phyloP scores from a whole-genome alignment of 2,888 invertebrate genomes.

The Thysanoteuthis rhombus region DNA sequence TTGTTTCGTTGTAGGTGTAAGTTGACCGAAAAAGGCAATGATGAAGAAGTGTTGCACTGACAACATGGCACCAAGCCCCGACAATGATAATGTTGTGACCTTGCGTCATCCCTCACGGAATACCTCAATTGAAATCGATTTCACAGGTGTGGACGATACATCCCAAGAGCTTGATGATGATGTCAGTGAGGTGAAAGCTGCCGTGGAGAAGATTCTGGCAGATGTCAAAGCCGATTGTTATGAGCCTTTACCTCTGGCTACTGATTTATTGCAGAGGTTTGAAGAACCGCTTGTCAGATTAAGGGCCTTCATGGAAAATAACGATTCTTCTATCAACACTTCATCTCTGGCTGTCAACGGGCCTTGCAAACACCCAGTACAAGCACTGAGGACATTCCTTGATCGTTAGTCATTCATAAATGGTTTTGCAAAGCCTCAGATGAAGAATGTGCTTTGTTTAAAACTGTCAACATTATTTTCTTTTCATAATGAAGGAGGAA shows the following conservation, averaged over 20 bases:
- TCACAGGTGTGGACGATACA: not conserved
- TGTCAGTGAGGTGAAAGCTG: not conserved
- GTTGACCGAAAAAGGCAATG: not conserved
- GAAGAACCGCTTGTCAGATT: not conserved
- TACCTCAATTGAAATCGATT: not conserved
- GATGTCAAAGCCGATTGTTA: not conserved
- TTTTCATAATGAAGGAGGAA: not conserved
- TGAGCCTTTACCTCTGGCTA: not conserved
- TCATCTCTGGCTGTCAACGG: conserved; percentile 13
- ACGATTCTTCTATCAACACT: not conserved
- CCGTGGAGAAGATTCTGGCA: not conserved
- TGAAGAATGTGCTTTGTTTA: not conserved
- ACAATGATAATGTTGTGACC: not conserved
- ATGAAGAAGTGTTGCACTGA: not conserved
- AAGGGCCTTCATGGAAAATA: conserved; percentile 16
- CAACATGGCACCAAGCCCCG: not conserved
- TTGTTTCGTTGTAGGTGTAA: not conserved
- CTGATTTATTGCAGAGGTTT: not conserved
- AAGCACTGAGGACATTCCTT: conserved; percentile 19
- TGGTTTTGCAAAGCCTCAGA: not conserved
- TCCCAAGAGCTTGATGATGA: not conserved
- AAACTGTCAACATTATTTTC: not conserved
- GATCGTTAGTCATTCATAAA: conserved; percentile 1
- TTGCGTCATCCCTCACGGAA: not conserved
- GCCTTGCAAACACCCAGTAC: not conserved